Conservation (phyloP, 2,113 vertebrate genomes). For the Patagioenas fasciata region DNA sequence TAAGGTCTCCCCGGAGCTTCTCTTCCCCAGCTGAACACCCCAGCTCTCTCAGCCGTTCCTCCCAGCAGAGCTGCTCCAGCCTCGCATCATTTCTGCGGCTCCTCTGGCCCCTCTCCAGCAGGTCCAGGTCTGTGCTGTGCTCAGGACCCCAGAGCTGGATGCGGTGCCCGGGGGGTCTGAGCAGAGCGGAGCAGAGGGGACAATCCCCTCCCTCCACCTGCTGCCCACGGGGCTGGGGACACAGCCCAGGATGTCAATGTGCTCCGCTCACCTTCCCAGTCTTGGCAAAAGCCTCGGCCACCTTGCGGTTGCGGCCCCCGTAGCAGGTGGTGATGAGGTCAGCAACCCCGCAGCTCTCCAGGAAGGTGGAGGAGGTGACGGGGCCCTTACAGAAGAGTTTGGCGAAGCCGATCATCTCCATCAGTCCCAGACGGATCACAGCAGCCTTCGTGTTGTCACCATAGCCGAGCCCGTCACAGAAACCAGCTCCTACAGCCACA, state of each 20-base stretch:
- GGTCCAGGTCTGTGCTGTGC: too few relatives aligned
- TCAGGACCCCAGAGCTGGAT: too few relatives aligned
- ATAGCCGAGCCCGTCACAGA: constrained; percentile 93
- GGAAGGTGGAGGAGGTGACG: constrained; percentile 85
- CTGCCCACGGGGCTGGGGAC: too few relatives aligned
- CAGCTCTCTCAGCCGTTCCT: too few relatives aligned
- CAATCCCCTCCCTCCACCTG: too few relatives aligned
- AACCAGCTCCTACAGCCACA: constrained; percentile 93
- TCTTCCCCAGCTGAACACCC: too few relatives aligned
- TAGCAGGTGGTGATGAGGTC: constrained; percentile 99
- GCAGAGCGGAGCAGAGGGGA: too few relatives aligned
- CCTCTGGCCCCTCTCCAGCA: too few relatives aligned
- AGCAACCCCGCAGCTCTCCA: constrained; percentile 95
- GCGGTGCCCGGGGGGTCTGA: too few relatives aligned
- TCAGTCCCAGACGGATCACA: constrained; percentile 93
- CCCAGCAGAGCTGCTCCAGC: not conserved
- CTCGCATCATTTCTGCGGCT: too few relatives aligned
- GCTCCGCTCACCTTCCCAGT: constrained; percentile 86
- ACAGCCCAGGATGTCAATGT: too few relatives aligned
- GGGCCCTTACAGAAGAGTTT: constrained; percentile 88
- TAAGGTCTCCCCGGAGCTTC: too few relatives aligned
- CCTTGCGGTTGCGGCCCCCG: constrained; percentile 91
- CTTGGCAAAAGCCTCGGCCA: constrained; percentile 90
- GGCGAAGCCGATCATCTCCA: constrained; percentile 96
- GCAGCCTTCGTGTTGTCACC: constrained; percentile 97